Base-by-base conservation (phyloP, 2,113 vertebrate genomes). In the Xiphophorus hellerii region DNA sequence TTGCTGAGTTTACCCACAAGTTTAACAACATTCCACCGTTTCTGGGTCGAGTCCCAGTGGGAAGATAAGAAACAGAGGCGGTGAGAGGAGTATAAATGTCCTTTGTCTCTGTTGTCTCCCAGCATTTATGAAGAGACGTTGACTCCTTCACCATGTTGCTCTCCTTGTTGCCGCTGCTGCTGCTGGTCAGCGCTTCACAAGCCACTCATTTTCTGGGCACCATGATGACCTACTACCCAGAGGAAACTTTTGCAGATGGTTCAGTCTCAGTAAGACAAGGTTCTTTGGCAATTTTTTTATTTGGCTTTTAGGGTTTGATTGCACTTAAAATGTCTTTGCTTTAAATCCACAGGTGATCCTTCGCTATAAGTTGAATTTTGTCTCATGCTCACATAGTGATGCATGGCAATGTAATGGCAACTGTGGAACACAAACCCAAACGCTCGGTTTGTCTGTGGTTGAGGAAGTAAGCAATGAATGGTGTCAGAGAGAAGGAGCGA, bases 191-290 rank as follows among this genome's bases (percentile, higher is more conserved):
- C 69, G 14, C 48, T 62, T 7, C 31, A 12, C 73, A 39, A 13
- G 71, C 63, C 0, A 0, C 13, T 27, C 69, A 80, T 12, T 90
- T 82, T 8, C 44, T 8, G 6, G 85, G 87, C 1, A 75, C 73
- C 0, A 64, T 77, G n/a, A 71, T 87, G 69, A 88, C 74, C 13
- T 90, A 76, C 22, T 51, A 82, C 54, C 77, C 74, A 2, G 28
- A 77, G 37, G 29, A 17, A n/a, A 60, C 35, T 0, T 0, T 6
- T 3, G 0, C 20, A 42, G 0, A 15, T 10, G 82, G 80, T 64
- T 22, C 48, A n/a, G 0, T 80, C 14, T 14, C 1, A 54, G 88
- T 87, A 58, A 0, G 83, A 66, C 35, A 3, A 1, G 1, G 2
- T 51, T 35, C 0, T 13, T 9, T 14, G 28, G 4, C 30, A 0